Evolutionary conservation across 2,797 vertebrate genomes (phyloP).

Genomic region (Hylomyscus alleni): DNA sequence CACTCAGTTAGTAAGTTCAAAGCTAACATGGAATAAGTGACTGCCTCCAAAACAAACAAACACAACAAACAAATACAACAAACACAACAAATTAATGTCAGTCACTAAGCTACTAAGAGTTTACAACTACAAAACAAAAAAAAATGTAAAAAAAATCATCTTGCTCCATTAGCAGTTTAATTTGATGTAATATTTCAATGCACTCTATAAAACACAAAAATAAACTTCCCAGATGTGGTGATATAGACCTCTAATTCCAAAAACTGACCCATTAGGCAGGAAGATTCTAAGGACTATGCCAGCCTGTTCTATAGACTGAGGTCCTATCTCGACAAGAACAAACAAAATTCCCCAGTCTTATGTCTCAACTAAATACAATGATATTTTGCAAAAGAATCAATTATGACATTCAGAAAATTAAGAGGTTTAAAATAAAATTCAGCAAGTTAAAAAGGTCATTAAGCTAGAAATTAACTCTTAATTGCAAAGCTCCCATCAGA

Average conservation of each 20-base stretch:
- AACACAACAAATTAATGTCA: not conserved
- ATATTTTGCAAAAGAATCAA: not conserved
- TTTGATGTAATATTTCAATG: slow-evolving; percentile 35
- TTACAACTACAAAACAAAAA: not conserved
- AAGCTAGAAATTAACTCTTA: slow-evolving; percentile 41
- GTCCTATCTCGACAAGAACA: too few species aligned
- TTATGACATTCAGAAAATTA: slow-evolving; percentile 31
- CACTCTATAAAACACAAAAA: slow-evolving; percentile 3
- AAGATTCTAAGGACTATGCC: not conserved
- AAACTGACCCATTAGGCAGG: not conserved
- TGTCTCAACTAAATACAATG: slow-evolving; percentile 2
- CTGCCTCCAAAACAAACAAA: not conserved
- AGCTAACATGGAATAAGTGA: not conserved
- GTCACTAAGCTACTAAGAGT: not conserved
- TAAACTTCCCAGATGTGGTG: not conserved
- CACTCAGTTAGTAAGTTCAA: not conserved
- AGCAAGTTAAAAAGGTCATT: not conserved
- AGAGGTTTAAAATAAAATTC: slow-evolving; percentile 31
- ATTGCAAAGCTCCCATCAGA: not conserved
- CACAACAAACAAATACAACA: not conserved
- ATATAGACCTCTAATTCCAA: not conserved
- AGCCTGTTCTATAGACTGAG: not conserved
- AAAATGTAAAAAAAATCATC: not conserved
- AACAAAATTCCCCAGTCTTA: not conserved
- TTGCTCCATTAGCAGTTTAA: not conserved